A percentile compares a stretch with the other conserved stretches of the same genome.
Conservation (phyloP, 2,113 vertebrate species). For the Nycticorax nycticorax region DNA sequence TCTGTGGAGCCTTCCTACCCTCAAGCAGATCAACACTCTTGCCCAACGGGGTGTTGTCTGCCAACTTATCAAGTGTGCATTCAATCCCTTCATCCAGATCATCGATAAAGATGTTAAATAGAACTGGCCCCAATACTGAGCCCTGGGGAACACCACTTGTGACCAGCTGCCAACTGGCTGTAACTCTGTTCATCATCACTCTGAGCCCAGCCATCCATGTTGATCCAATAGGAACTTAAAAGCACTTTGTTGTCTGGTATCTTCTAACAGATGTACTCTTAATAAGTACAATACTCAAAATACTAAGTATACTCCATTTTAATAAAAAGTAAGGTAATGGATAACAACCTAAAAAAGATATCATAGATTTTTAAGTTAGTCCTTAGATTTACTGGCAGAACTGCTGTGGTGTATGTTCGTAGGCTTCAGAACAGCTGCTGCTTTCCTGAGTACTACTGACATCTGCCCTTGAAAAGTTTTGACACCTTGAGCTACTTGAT, state of each 20-base stretch:
- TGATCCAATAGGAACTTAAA: not conserved
- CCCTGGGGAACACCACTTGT: not conserved
- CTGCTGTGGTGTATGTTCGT: not conserved
- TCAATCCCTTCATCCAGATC: accelerated
- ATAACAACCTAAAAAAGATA: not conserved
- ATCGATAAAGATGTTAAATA: too few species aligned
- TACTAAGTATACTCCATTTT: not conserved
- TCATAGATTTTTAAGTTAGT: not conserved
- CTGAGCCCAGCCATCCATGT: not conserved
- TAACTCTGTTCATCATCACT: not conserved
- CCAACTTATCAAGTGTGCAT: not conserved
- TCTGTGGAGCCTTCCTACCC: too few species aligned
- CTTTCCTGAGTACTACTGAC: not conserved
- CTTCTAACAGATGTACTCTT: not conserved
- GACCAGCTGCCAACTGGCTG: accelerated
- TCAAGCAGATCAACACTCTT: not conserved
- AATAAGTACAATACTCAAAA: not conserved
- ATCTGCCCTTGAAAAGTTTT: not conserved
- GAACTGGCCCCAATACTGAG: not conserved
- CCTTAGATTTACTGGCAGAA: not conserved
- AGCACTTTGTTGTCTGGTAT: not conserved
- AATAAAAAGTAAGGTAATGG: not conserved
- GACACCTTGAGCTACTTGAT: not conserved
- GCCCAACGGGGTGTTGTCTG: too few species aligned
- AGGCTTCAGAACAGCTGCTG: not conserved